Percentiles rank a stretch among this genome's conserved stretches.
Conservation (phyloP, 2,888 invertebrate genomes). For the Drosophila austrosaltans region DNA sequence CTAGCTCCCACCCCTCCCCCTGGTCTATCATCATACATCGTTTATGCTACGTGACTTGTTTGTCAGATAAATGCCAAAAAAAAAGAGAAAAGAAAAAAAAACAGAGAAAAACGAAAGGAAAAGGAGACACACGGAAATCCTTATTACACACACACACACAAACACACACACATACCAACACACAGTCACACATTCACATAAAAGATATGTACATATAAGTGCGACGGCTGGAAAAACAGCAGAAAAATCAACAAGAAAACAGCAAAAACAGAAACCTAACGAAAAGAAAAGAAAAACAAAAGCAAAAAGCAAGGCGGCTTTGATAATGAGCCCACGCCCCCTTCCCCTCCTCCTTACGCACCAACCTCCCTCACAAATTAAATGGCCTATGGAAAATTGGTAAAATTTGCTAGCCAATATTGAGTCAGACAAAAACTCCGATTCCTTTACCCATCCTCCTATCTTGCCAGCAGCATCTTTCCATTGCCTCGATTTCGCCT, state of each 20-base stretch:
- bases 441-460: not conserved
- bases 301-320: conserved; percentile 8
- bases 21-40: conserved; percentile 49
- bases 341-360: no score
- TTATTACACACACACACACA: conserved; percentile 25
- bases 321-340: not conserved
- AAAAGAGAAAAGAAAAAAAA: conserved; percentile 37
- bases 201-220: conserved; percentile 9
- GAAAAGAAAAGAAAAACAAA: conserved; percentile 22
- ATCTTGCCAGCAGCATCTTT: not conserved
- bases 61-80: conserved; percentile 71
- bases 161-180: conserved; percentile 20
- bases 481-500: not conserved
- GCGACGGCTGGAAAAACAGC: conserved; percentile 71
- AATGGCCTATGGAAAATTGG: conserved; percentile 33
- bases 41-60: conserved; percentile 54
- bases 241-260: conserved; percentile 62
- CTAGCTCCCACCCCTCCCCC: conserved; percentile 4
- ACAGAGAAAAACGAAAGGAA: conserved; percentile 9
- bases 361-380: conserved; percentile 45
- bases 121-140: conserved; percentile 1
- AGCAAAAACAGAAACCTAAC: conserved; percentile 12
- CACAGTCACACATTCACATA: conserved; percentile 24
- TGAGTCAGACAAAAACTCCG: conserved; percentile 12
- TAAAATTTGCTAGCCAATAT: conserved; percentile 12